These are phyloP conservation scores for Megalops cyprinoides DNA, from an alignment of 2,797 vertebrate species.

Conservation along the genomic window DNA sequence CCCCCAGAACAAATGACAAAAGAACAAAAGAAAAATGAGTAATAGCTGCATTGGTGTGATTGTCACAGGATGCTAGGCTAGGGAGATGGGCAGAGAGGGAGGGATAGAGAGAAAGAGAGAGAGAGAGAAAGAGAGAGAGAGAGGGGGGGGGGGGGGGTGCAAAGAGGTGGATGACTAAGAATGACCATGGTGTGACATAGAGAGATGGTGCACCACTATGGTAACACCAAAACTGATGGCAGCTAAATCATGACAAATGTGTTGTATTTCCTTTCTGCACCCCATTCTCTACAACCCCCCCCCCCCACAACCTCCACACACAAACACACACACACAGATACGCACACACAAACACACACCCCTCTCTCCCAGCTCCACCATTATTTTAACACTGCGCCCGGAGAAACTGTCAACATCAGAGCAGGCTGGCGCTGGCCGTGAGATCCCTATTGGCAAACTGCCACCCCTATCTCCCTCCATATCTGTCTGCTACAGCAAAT, in stretches of 20 bases:
- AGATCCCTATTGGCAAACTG: background rate
- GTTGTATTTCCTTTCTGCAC: background rate
- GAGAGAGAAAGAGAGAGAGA: background rate
- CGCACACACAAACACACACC: background rate
- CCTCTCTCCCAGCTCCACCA: background rate
- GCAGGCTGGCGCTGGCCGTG: background rate
- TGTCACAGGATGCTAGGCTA: background rate
- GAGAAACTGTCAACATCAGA: background rate
- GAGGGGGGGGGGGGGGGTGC: background rate
- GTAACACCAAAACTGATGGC: background rate
- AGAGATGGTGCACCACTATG: background rate
- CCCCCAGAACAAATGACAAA: background rate
- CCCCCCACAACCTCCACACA: background rate
- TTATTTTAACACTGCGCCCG: background rate
- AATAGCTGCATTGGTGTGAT: background rate
- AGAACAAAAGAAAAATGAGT: background rate
- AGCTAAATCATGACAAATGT: constrained; percentile 12
- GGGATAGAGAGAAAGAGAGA: background rate
- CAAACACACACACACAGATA: background rate
- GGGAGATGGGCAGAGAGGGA: background rate
- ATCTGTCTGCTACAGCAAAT: background rate
- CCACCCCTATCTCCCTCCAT: background rate
- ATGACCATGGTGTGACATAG: background rate
- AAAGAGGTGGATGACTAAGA: background rate
- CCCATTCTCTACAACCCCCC: background rate